Conservation (phyloP, 1,140 invertebrate genomes). For the Drosophila parabipectinata region DNA sequence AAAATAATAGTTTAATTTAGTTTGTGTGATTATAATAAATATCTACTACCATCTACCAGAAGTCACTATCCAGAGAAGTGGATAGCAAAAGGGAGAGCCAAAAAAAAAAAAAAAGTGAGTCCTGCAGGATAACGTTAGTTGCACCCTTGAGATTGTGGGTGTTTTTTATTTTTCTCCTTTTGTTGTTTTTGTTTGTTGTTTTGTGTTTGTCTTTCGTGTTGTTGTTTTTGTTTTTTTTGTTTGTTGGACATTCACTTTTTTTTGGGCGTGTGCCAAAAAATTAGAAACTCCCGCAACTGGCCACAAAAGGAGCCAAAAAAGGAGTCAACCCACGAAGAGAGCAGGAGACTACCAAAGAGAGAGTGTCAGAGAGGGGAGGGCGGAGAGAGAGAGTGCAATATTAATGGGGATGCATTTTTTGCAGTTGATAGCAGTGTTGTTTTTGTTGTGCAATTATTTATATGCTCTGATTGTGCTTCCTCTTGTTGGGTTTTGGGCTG, state of each 20-base stretch:
- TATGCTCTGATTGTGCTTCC: background rate
- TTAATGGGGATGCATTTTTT: background rate
- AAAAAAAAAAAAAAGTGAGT: slow-evolving; percentile 4
- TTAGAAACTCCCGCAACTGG: background rate
- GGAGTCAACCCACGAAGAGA: background rate
- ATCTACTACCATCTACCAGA: no score
- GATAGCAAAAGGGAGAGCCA: slow-evolving; percentile 1
- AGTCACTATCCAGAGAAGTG: background rate
- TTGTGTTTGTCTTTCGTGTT: background rate
- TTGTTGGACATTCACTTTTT: slow-evolving; percentile 1
- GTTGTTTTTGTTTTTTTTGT: background rate
- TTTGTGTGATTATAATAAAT: no score
- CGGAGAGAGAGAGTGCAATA: background rate
- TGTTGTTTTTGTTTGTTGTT: background rate
- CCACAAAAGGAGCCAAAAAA: background rate
- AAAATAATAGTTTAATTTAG: background rate
- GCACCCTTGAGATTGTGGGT: background rate
- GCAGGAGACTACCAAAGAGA: background rate
- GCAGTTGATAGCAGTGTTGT: background rate
- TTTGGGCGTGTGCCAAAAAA: slow-evolving; percentile 8
- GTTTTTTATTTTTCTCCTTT: background rate
- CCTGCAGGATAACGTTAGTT: background rate
- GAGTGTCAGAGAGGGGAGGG: background rate
- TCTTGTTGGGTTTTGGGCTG: background rate
- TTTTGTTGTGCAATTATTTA: background rate